A percentile compares a stretch with the other conserved stretches of the same genome.
phyloP scores from a whole-genome alignment of 2,888 invertebrate genomes.

The Drosophila paracracens region DNA sequence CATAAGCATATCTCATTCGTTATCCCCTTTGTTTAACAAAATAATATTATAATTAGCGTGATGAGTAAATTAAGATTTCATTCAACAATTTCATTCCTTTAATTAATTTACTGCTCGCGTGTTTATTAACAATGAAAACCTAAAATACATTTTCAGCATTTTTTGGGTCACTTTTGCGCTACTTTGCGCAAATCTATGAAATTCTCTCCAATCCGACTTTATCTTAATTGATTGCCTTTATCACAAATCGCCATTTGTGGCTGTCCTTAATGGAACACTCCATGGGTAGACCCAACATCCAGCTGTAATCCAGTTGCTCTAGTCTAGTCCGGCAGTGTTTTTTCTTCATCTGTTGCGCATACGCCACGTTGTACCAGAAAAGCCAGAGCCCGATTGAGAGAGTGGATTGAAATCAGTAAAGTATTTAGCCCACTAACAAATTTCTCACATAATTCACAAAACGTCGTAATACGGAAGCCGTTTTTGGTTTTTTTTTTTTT shows the following conservation, averaged over 20 bases:
- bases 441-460: constrained; percentile 79
- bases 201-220: constrained; percentile 7
- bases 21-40: not conserved
- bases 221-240: constrained; percentile 46
- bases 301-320: not conserved
- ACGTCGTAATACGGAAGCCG: constrained; percentile 81
- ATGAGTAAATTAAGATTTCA: not conserved
- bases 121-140: not conserved
- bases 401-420: constrained; percentile 50
- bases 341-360: constrained; percentile 19
- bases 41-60: not conserved
- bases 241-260: constrained; percentile 44
- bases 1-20: not conserved
- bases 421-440: constrained; percentile 69
- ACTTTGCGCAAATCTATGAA: constrained; percentile 5
- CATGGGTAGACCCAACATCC: constrained; percentile 37
- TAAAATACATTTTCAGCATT: constrained; percentile 10
- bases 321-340: not conserved
- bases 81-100: not conserved
- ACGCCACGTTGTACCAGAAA: constrained; percentile 18
- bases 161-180: constrained; percentile 26
- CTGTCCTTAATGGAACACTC: constrained; percentile 27
- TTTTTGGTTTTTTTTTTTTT: constrained; percentile 6
- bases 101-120: not conserved
- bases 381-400: not conserved